A percentile compares a stretch with the other conserved stretches of the same genome.
Evolutionary conservation across 2,113 vertebrate species (phyloP).

Genomic region (Cyanoliseus patagonus): DNA sequence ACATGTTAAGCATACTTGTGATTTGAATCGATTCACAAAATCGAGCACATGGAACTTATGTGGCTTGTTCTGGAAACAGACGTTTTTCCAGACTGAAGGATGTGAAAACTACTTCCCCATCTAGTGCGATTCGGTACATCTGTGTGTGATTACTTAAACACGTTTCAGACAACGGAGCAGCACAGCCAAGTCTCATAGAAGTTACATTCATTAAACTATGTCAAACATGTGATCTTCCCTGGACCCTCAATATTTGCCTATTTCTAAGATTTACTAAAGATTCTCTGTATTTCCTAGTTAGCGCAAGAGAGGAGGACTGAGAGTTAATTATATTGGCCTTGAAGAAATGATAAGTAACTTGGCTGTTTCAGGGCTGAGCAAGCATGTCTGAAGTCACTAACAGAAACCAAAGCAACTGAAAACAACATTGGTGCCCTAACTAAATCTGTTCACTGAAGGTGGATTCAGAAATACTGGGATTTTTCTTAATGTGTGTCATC

Average conservation of each 20-base stretch:
- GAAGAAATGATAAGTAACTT: neutral
- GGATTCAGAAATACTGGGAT: neutral
- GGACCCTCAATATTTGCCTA: neutral
- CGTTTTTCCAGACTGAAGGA: conserved; percentile 27
- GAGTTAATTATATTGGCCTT: neutral
- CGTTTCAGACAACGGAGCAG: neutral
- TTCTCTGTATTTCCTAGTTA: neutral
- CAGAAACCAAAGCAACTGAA: neutral
- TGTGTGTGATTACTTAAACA: conserved; percentile 47
- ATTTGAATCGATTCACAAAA: conserved; percentile 26
- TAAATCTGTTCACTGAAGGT: neutral
- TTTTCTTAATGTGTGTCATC: neutral
- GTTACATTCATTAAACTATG: conserved; percentile 24
- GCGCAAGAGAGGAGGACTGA: neutral
- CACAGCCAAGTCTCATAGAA: conserved; percentile 17
- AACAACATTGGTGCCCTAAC: neutral
- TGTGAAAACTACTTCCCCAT: conserved; percentile 31
- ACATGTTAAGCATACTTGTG: neutral
- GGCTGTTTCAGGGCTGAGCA: neutral
- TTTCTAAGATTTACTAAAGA: neutral
- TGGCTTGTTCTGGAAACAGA: conserved; percentile 31
- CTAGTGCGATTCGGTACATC: conserved; percentile 15
- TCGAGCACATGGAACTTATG: neutral
- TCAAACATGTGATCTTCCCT: neutral
- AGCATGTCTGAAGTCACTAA: neutral